Evolutionary conservation across 2,888 invertebrate species (phyloP), one percentile per base, ranked within the genome.

Genomic region (Caenorhabditis sp.): DNA sequence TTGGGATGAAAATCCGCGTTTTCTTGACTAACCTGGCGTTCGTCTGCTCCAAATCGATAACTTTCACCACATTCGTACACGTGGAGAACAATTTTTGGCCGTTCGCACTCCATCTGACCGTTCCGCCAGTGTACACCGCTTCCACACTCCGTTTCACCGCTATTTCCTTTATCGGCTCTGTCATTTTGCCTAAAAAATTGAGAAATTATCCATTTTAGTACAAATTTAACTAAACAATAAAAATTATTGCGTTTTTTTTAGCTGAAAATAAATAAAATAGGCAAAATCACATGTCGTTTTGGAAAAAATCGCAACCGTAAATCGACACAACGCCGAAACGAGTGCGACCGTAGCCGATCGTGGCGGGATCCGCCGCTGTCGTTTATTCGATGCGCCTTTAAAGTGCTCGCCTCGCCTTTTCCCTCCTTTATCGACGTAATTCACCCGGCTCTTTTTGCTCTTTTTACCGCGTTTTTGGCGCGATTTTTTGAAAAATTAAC

Each of bases 11-110:
- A 27, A 41, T n/a, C n/a, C n/a, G 32, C 24, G 24, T 24, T 11
- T 48, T 13, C 35, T 35, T 7, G 17, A 59, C 77, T 17, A 15
- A 79, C 81, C 59, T 77, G 2, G 66, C 35, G 35, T 72, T 58
- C 24, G 72, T 71, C 26, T 85, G 74, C 15, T 78, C 76, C 32
- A 86, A 72, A 65, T 82, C 80, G 22, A 88, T 77, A 15, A 75
- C 86, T 71, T 87, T 87, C 30, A 87, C 82, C 0, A 86, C 71
- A 74, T 85, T 83, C 30, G 81, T 76, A 59, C 87, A 87, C 13
- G 86, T 83, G 15, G 86, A 83, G 63, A 83, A 88, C 17, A 87
- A 39, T 37, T 68, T 68, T 37, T 77, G 66, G 13, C 87, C 86
- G 58, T 85, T 81, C 13, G 78, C 65, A 58, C 79, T 85, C 81